Evolutionary conservation across 53 echinoderm and acorn worm species (phyloP).

Genomic region (Mesocentrotus franciscanus): DNA sequence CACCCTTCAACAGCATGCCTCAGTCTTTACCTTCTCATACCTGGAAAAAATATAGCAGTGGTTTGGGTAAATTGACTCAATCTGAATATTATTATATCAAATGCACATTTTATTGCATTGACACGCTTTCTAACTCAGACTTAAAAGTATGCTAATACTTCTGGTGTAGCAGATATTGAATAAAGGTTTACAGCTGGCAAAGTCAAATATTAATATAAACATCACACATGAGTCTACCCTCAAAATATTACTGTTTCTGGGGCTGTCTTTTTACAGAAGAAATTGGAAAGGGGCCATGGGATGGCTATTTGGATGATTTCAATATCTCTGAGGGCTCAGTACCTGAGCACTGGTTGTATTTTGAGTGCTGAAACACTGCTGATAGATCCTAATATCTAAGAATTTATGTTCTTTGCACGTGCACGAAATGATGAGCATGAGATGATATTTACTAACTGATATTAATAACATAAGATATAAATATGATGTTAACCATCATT

Average conservation of each 20-base stretch:
- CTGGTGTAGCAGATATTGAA: neutral
- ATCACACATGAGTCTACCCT: neutral
- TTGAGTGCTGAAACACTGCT: neutral
- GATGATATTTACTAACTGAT: neutral
- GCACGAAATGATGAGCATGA: neutral
- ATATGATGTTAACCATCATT: no score
- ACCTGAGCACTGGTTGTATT: neutral
- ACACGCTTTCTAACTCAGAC: neutral
- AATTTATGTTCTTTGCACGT: conserved; percentile 13
- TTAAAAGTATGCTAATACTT: neutral
- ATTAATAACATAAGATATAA: neutral
- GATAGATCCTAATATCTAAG: neutral
- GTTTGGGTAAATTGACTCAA: conserved; percentile 53
- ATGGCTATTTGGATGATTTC: neutral
- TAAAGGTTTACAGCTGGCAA: neutral
- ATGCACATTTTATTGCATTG: neutral
- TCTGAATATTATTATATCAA: neutral
- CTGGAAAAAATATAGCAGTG: conserved; percentile 68
- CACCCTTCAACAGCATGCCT: conserved; percentile 32
- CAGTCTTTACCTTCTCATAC: conserved; percentile 55
- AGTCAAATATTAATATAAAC: neutral
- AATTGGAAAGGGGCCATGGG: neutral
- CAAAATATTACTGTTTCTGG: neutral
- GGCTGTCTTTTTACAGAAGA: neutral
- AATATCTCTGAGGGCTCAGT: neutral